phyloP scores from a whole-genome alignment of 2,113 vertebrate species.

The Calidris pygmaea region DNA sequence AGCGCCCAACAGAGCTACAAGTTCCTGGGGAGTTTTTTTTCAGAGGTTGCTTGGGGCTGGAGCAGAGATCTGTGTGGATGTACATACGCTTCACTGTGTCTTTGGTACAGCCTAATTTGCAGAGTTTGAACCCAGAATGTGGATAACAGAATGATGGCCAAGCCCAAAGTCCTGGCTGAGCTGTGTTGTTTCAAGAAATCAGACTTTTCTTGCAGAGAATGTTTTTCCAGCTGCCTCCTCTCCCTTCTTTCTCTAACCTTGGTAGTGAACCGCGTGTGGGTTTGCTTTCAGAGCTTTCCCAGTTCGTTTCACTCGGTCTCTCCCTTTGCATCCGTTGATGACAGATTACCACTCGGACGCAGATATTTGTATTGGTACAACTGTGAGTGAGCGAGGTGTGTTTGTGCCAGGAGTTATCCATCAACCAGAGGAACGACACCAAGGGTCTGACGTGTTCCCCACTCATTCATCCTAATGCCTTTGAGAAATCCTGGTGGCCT shows the following conservation, averaged over 20 bases:
- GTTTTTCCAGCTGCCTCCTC: neutral
- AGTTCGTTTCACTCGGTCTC: fast-evolving
- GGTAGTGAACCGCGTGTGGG: fast-evolving
- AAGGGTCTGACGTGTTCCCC: neutral
- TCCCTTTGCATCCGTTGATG: neutral
- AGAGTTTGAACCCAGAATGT: neutral
- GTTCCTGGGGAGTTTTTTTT: neutral
- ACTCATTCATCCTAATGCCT: neutral
- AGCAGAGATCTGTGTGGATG: neutral
- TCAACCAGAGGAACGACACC: neutral
- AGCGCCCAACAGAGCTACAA: neutral
- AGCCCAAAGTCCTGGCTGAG: neutral
- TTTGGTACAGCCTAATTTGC: neutral
- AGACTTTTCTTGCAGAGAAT: neutral
- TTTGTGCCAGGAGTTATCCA: neutral
- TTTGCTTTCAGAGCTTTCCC: neutral
- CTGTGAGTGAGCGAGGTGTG: neutral
- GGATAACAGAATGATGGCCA: fast-evolving
- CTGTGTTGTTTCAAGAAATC: neutral
- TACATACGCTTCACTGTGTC: fast-evolving
- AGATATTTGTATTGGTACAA: neutral
- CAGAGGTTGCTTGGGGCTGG: neutral
- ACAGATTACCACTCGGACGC: neutral
- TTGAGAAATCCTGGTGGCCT: neutral
- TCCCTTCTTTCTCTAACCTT: neutral